Base-by-base conservation (phyloP, 2,797 vertebrate species). In the Oryzias sinensis region DNA sequence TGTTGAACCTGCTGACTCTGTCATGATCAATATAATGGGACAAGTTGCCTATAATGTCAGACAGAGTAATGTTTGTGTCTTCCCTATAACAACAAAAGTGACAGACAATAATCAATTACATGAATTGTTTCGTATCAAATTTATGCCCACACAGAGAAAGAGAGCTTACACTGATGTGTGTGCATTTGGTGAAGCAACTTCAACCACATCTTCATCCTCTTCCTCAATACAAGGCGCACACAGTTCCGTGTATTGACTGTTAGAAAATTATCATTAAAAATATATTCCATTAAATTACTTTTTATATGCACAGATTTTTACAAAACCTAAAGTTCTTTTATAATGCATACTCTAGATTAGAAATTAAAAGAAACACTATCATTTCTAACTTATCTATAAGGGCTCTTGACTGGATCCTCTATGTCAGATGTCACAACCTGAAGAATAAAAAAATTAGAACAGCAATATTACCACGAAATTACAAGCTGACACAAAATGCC, bases 1-100 rank as follows among this genome's bases (percentile, higher is more conserved):
- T 74, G 47, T 79, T 79, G 50, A 82, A 86, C 18, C 68, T 42
- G 56, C 74, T 72, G 78, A 81, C 70, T 16, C 14, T 68, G 48
- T 47, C 27, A 4, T 65, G 68, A 44, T 75, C 63, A 59, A 59
- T 56, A 9, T 44, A 14, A 57, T 3, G 47, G 0, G 53, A 57
- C 22, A 54, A 7, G 42, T 65, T 67, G 24, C 55, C 51, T 0
- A 59, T 2, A 49, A 59, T 53, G 14, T 70, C 62, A 27, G 42
- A 33, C 33, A 62, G 15, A 11, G 58, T 43, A 25, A 43, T 61
- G 48, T 43, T 11, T 5, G 6, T 42, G 7, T 66, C 69, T 5
- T 40, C n/a, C 48, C 59, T 72, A 51, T 48, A 51, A 68, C 41
- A 51, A 59, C 51, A 59, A 25, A 63, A 66, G 27, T 29, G 8